phyloP scores from a whole-genome alignment of 2,797 vertebrate species.

The Ceyx erithaca region DNA sequence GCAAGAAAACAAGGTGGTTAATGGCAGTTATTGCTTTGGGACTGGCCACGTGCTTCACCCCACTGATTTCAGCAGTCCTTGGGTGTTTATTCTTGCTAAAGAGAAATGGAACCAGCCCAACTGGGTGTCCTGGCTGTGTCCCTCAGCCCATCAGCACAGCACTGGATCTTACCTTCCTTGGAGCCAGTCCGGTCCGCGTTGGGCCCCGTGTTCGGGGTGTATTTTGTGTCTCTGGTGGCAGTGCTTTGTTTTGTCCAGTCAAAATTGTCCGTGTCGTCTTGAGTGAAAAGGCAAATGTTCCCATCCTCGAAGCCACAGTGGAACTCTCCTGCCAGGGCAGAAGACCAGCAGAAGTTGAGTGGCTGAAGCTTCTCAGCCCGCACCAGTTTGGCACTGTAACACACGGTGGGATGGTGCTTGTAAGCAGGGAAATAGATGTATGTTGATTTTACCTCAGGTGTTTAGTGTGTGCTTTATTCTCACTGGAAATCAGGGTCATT shows the following conservation, averaged over 20 bases:
- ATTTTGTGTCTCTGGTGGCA: slow-evolving; percentile 94
- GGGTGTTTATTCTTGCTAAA: no score
- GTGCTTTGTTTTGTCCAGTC: slow-evolving; percentile 98
- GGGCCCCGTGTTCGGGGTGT: slow-evolving; percentile 97
- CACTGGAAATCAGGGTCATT: accelerated
- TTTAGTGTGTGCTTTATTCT: not conserved
- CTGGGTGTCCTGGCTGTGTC: accelerated
- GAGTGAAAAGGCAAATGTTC: slow-evolving; percentile 95
- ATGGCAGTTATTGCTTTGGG: not conserved
- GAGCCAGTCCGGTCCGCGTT: slow-evolving; percentile 91
- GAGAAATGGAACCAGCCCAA: accelerated
- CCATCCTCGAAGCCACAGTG: slow-evolving; percentile 98
- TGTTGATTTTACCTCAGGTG: not conserved
- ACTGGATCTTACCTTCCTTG: slow-evolving; percentile 87
- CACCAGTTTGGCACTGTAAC: not conserved
- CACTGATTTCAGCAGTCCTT: accelerated
- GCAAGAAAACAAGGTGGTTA: not conserved
- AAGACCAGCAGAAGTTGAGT: not conserved
- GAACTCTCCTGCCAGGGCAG: slow-evolving; percentile 89
- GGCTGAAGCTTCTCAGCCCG: not conserved
- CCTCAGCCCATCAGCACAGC: accelerated
- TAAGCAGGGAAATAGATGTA: not conserved
- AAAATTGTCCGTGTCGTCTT: slow-evolving; percentile 97
- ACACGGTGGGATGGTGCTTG: not conserved
- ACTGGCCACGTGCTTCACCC: not conserved